Base-by-base conservation (phyloP, 2,888 invertebrate genomes). In the Nemapogon koenigi region DNA sequence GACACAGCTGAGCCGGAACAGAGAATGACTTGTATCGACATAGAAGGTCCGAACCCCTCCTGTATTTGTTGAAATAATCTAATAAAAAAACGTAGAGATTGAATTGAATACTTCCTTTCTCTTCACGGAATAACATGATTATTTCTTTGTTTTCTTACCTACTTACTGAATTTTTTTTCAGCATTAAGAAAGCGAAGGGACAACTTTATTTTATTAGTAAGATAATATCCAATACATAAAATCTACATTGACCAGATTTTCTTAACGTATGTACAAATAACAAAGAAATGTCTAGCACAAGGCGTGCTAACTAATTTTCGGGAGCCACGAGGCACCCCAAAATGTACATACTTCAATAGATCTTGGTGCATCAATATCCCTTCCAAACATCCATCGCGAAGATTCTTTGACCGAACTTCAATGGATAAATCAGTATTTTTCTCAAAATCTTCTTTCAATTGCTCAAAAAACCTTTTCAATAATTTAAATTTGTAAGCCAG, bases 311-410 rank as follows among this genome's bases (percentile, higher is more conserved):
- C n/a, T n/a, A n/a, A n/a, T n/a, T n/a, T n/a, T n/a, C n/a, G n/a
- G n/a, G n/a, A n/a, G n/a, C n/a, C n/a, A n/a, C n/a, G 8, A 22
- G 8, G 22, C 6, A 22, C 10, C 6, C 22, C 10, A 7, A 30
- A 14, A 42, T 28, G 44, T 40, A 56, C 65, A 62, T 56, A 73
- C 75, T 49, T 48, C 32, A 72, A 44, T 13, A 73, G 53, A 42
- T 64, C 68, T 46, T 71, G 70, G 50, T 75, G 72, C 57, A 73
- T 65, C 35, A 47, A 41, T 40, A 76, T 62, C 3, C 72, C 72
- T 41, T 64, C 59, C 46, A 69, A 50, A 43, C 57, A 71, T 1
- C 57, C 59, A 31, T 45, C 41, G 46, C 59, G 65, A 15, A 75
- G 52, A 46, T 57, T 57, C 13, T 50, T 46, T 3, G 73, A 69